Evolutionary conservation across 1,140 invertebrate genomes (phyloP), one percentile per base, ranked within the genome.

Genomic region (Acromyrmex heyeri): DNA sequence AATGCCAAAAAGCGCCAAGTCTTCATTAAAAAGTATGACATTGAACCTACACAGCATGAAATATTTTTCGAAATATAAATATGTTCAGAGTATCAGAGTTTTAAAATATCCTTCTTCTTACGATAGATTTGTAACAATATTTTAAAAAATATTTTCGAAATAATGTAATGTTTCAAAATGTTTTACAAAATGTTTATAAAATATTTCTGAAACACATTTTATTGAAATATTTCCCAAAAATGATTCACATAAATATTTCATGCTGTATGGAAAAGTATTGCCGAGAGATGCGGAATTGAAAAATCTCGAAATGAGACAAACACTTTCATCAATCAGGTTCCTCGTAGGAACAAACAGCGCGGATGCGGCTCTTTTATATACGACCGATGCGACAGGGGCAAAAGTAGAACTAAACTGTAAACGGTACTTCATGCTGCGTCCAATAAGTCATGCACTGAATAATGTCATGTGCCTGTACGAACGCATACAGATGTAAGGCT

Each of bases 371-470:
- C 55, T 27, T 7, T 62, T 62, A 14, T 10, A 38, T 38, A 34
- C 50, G 53, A n/a, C 12, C n/a, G 14, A 16, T 30, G 30, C 18
- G 70, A 61, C 50, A 83, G 38, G 14, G 48, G 50, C 48, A 64
- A 12, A 85, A 78, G 79, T 67, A 30, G 81, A 83, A 53, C 59
- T 69, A 76, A 61, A 85, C 27, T 48, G 69, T 50, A 44, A 76
- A 83, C 81, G 62, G 61, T 57, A 69, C 70, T 70, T 30, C 14
- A n/a, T 16, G 24, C 61, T 38, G 61, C 73, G 61, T 64, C 61
- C 59, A 85, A 85, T 85, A 85, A 85, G 79, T 87, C 79, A 76
- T 67, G 79, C 69, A 75, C 81, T 83, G 79, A 87, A 87, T 87
- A 87, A 82, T 83, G 61, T 73, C 59, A 18, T 65, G 61, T 76